These are phyloP conservation scores for Gastrophryne carolinensis DNA, from an alignment of 2,797 vertebrate genomes.

Conservation along the genomic window DNA sequence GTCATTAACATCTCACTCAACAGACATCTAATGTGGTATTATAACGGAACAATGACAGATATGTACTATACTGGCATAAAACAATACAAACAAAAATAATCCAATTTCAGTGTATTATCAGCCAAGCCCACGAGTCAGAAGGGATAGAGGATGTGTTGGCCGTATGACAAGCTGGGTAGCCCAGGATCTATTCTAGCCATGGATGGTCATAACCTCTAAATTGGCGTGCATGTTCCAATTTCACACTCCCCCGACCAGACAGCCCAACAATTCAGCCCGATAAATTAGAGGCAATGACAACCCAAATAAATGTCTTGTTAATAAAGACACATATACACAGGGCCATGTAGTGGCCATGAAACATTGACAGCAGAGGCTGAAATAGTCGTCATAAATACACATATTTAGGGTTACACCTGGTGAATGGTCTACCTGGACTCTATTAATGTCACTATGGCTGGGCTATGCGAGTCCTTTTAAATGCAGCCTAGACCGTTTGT, in stretches of 20 bases:
- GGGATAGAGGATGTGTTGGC: too few species aligned
- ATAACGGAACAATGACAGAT: too few species aligned
- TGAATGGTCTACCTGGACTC: neutral
- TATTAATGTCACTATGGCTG: neutral
- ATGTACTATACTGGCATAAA: too few species aligned
- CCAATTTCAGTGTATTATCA: too few species aligned
- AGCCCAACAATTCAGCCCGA: neutral
- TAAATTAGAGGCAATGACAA: slow-evolving; percentile 24
- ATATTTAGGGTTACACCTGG: neutral
- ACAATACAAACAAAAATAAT: too few species aligned
- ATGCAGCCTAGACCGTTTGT: slow-evolving; percentile 68
- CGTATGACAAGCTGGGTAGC: too few species aligned
- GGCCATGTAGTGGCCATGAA: neutral
- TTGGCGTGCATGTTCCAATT: slow-evolving; percentile 22
- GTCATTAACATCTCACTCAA: too few species aligned
- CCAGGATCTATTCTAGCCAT: neutral
- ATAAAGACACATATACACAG: slow-evolving; percentile 1
- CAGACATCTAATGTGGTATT: too few species aligned
- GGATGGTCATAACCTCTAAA: slow-evolving; percentile 20
- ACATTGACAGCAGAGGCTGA: neutral
- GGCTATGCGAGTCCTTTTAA: slow-evolving; percentile 66
- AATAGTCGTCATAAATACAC: neutral
- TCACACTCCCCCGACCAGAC: neutral
- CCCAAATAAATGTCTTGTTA: neutral
- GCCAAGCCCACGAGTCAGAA: too few species aligned